Conservation (phyloP, 2,888 invertebrate genomes). For the Agapetus fuscipes region DNA sequence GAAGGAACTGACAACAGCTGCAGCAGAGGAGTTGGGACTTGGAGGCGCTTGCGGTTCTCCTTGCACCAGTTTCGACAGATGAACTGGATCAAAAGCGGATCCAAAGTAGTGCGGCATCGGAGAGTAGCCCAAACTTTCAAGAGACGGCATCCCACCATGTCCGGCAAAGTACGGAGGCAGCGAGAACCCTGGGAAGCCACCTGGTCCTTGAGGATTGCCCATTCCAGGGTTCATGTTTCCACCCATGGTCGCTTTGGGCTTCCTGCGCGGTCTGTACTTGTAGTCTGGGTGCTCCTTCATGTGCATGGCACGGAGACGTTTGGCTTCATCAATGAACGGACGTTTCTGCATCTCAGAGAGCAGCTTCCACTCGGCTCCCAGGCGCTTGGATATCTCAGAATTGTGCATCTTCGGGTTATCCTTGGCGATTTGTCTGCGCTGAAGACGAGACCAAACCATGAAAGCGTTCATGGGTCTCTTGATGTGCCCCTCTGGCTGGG, state of each 20-base stretch:
- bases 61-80: constrained; percentile 50
- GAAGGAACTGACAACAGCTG: constrained; percentile 56
- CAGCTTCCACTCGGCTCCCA: constrained; percentile 91
- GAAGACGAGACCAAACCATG: constrained; percentile 94
- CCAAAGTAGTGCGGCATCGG: constrained; percentile 67
- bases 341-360: constrained; percentile 78
- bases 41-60: constrained; percentile 37
- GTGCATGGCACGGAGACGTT: constrained; percentile 74
- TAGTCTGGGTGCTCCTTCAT: constrained; percentile 90
- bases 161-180: constrained; percentile 54
- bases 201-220: constrained; percentile 24
- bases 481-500: constrained; percentile 65
- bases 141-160: constrained; percentile 45
- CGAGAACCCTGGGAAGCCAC: constrained; percentile 54
- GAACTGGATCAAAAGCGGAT: constrained; percentile 59
- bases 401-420: constrained; percentile 93
- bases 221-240: constrained; percentile 40
- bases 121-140: constrained; percentile 52
- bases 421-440: constrained; percentile 84
- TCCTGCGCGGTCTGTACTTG: constrained; percentile 79
- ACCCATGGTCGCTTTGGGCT: constrained; percentile 64
- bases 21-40: constrained; percentile 36
- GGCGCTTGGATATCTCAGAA: constrained; percentile 80
- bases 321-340: constrained; percentile 93
- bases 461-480: constrained; percentile 98